Conservation (phyloP, 2,113 vertebrate species). For the Austrofundulus limnaeus region DNA sequence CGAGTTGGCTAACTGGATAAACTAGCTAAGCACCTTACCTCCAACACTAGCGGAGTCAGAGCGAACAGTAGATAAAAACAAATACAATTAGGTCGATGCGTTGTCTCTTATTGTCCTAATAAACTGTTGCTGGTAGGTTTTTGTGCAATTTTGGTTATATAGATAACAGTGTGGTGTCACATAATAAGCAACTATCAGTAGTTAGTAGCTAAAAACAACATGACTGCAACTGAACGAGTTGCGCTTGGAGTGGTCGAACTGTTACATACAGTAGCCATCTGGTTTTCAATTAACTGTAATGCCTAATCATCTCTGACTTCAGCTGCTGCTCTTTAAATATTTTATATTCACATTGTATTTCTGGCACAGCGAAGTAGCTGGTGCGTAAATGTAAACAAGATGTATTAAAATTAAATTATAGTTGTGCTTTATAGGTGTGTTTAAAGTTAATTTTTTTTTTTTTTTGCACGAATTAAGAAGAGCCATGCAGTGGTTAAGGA, state of each 20-base stretch:
- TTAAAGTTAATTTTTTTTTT: no score
- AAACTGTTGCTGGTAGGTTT: neutral
- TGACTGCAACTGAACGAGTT: no score
- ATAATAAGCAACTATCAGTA: neutral
- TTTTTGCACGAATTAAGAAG: neutral
- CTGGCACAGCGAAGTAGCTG: neutral
- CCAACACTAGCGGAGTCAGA: neutral
- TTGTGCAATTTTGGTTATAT: neutral
- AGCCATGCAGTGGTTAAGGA: neutral
- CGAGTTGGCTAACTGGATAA: constrained; percentile 15
- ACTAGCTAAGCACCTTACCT: constrained; percentile 38
- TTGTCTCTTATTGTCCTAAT: neutral
- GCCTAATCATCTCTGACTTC: neutral
- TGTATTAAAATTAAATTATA: neutral
- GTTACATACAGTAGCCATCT: neutral
- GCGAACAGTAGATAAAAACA: constrained; percentile 35
- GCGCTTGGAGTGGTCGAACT: no score
- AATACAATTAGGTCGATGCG: neutral
- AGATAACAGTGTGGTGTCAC: neutral
- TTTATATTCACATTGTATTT: neutral
- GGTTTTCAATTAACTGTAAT: neutral
- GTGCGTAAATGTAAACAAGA: neutral
- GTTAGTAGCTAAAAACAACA: constrained; percentile 15
- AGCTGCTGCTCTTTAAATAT: no score
- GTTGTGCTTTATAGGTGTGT: neutral